Conservation (phyloP, 2,113 vertebrate species). For the Mustela lutreola region DNA sequence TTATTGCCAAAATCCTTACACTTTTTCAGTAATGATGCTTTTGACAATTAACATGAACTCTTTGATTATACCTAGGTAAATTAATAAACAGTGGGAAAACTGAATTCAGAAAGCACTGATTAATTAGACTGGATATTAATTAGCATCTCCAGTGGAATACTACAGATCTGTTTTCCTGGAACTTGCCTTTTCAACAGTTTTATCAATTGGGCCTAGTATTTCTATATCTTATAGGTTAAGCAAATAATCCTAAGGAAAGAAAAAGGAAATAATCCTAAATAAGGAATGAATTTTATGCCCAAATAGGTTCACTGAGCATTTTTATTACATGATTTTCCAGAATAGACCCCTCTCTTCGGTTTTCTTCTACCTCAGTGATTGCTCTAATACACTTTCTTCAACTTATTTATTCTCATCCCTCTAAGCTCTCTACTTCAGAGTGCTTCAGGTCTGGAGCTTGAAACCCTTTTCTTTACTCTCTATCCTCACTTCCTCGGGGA, state of each 20-base stretch:
- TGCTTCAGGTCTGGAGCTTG: not conserved
- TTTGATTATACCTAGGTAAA: not conserved
- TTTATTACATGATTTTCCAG: not conserved
- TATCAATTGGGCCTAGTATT: not conserved
- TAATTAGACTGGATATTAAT: not conserved
- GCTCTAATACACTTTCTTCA: not conserved
- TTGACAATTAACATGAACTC: not conserved
- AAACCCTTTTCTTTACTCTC: not conserved
- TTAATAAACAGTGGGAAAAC: not conserved
- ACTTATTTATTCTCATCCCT: not conserved
- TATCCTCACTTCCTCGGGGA: not conserved
- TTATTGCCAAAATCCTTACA: not conserved
- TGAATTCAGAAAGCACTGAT: not conserved
- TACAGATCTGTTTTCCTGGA: not conserved
- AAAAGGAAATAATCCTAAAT: not conserved
- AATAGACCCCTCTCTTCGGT: not conserved
- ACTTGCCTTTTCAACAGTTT: constrained; percentile 6
- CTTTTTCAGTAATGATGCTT: not conserved
- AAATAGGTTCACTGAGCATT: not conserved
- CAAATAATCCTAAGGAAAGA: not conserved
- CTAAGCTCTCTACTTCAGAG: not conserved
- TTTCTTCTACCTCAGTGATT: not conserved
- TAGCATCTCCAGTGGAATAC: not conserved
- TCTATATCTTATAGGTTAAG: not conserved
- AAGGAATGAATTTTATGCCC: not conserved